Conservation (phyloP, 2,888 invertebrate species). For the Myathropa florea region DNA sequence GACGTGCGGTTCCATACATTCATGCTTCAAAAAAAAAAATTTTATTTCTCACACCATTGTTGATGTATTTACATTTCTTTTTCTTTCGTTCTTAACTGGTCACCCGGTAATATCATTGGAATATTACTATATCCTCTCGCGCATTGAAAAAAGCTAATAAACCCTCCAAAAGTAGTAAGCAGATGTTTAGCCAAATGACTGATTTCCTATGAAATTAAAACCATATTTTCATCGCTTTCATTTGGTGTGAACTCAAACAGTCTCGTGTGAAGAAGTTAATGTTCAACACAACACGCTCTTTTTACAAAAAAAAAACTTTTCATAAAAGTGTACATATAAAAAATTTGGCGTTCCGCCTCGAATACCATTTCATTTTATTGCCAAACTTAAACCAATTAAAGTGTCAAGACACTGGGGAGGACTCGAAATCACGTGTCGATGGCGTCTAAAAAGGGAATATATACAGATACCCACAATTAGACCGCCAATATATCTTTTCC, state of each 20-base stretch:
- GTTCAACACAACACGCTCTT: not conserved
- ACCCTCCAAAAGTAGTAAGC: too few species aligned
- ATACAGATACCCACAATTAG: not conserved
- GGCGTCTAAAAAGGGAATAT: not conserved
- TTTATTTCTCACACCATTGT: too few species aligned
- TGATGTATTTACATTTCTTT: too few species aligned
- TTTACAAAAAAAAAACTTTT: not conserved
- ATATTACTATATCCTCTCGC: too few species aligned
- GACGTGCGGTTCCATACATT: too few species aligned
- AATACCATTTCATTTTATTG: not conserved
- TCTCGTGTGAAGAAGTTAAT: not conserved
- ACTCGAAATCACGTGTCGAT: not conserved
- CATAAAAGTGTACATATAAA: not conserved
- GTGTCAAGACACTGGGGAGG: not conserved
- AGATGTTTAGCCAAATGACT: not conserved
- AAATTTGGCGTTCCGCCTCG: not conserved
- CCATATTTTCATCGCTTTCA: too few species aligned
- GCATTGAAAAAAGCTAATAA: too few species aligned
- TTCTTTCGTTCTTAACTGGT: too few species aligned
- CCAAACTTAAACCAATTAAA: not conserved
- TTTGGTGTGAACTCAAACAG: not conserved
- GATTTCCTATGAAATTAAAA: not conserved
- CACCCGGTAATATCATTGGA: too few species aligned
- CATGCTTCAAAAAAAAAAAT: too few species aligned
- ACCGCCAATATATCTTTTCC: not conserved